These are phyloP conservation scores for Diachasmimorpha longicaudata DNA, from an alignment of 1,140 invertebrate genomes.

Conservation along the genomic window DNA sequence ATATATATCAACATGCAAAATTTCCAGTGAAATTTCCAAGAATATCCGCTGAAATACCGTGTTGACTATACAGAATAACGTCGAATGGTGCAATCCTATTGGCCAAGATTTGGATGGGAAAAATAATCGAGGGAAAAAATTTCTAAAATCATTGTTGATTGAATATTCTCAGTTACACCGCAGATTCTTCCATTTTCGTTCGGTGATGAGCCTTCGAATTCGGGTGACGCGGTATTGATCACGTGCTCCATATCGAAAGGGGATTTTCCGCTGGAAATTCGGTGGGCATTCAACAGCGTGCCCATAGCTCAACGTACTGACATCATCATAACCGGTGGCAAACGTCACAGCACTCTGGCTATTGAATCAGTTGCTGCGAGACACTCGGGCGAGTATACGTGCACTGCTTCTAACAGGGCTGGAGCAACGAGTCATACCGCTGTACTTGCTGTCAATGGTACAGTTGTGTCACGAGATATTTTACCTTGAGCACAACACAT, in stretches of 20 bases:
- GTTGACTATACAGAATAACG: too few species aligned
- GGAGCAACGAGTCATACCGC: slow-evolving; percentile 73
- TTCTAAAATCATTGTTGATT: too few species aligned
- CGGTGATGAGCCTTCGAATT: slow-evolving; percentile 73
- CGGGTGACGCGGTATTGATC: slow-evolving; percentile 74
- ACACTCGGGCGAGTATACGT: slow-evolving; percentile 80
- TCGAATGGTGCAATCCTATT: too few species aligned
- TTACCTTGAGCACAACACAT: not conserved
- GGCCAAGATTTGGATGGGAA: too few species aligned
- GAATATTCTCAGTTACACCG: slow-evolving; percentile 2
- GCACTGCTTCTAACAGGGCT: slow-evolving; percentile 78
- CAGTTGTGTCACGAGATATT: slow-evolving; percentile 9
- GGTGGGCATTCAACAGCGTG: slow-evolving; percentile 67
- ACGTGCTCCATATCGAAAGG: slow-evolving; percentile 74
- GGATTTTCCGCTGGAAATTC: slow-evolving; percentile 73
- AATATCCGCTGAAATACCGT: too few species aligned
- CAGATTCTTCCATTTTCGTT: slow-evolving; percentile 72
- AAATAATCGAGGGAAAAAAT: too few species aligned
- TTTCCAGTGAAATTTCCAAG: too few species aligned
- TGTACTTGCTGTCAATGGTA: slow-evolving; percentile 79
- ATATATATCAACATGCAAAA: too few species aligned
- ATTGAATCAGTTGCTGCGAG: slow-evolving; percentile 76
- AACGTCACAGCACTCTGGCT: slow-evolving; percentile 66
- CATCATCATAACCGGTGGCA: slow-evolving; percentile 62
- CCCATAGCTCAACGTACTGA: slow-evolving; percentile 46